Base-by-base conservation (phyloP, 2,888 invertebrate species). In the Pristionchus maxplancki region DNA sequence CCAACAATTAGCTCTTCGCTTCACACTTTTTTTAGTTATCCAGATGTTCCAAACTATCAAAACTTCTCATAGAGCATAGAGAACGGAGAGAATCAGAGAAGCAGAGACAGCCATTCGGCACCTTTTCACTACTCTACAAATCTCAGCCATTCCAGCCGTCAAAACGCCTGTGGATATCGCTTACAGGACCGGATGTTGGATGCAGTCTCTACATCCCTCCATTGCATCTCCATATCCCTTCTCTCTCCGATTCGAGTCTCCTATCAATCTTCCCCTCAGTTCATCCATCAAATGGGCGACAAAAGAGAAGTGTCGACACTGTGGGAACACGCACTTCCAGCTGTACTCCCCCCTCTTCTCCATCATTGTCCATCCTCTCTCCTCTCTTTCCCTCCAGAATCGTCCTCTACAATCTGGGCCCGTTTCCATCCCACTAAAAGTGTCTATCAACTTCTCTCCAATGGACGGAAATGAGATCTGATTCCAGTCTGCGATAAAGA, bases 391-490 rank as follows among this genome's bases (percentile, higher is more conserved):
- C n/a, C 71, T 71, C 20, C 64, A 31, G 31, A 40, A 37, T 71
- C 37, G 37, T 71, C 71, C 24, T 71, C 67, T 71, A 71, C 74
- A 78, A 78, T 78, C 74, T 78, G 78, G 37, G 24, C 9, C 17
- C 24, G 20, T 74, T 11, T 48, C 78, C 74, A 40, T 78, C 67
- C 78, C 44, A 28, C 78, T 78, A 78, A 78, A 78, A 78, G 78
- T 78, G 78, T 78, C 78, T 78, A 78, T 78, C 78, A 78, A 78
- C 44, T 48, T 40, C 78, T 40, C 71, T 64, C 34, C 64, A 64
- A 71, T 78, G 78, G 78, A 78, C 78, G 78, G 78, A 78, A 78
- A 78, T 78, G 78, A 78, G 78, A 78, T 78, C 78, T 78, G 78
- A 78, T 78, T 40, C 44, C n/a, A 78, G 40, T 78, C 11, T 9